Conservation (phyloP, 2,113 vertebrate species). For the Guaruba guarouba region DNA sequence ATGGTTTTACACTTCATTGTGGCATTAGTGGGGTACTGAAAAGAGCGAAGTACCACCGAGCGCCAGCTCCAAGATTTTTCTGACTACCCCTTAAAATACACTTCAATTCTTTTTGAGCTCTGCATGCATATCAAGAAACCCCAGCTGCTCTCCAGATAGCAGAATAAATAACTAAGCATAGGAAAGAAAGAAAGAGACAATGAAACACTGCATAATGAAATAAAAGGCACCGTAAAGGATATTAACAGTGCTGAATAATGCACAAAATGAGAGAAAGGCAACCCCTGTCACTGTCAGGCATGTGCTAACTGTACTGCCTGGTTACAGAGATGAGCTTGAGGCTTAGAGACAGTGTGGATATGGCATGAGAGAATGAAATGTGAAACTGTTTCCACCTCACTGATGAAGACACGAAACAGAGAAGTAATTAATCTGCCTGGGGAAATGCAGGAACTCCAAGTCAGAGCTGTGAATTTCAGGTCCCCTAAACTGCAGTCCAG, state of each 20-base stretch:
- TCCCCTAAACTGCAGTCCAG: not conserved
- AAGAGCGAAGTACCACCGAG: not conserved
- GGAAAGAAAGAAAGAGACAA: not conserved
- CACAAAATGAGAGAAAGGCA: not conserved
- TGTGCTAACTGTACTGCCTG: not conserved
- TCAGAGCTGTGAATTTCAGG: not conserved
- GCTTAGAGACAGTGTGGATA: not conserved
- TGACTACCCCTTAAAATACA: not conserved
- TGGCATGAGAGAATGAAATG: accelerated
- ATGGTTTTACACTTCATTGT: not conserved
- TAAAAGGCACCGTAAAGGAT: not conserved
- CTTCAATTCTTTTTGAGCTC: not conserved
- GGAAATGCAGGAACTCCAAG: not conserved
- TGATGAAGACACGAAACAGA: not conserved
- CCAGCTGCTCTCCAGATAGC: not conserved
- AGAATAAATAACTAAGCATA: not conserved
- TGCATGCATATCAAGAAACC: not conserved
- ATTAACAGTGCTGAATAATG: not conserved
- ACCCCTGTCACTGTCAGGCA: not conserved
- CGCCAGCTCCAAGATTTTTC: not conserved
- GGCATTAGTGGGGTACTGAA: not conserved
- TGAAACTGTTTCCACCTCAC: not conserved
- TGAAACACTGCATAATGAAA: not conserved
- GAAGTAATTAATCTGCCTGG: not conserved
- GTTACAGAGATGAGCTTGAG: not conserved